Evolutionary conservation across 2,888 invertebrate genomes (phyloP).

Genomic region (Cephus nigrinus): DNA sequence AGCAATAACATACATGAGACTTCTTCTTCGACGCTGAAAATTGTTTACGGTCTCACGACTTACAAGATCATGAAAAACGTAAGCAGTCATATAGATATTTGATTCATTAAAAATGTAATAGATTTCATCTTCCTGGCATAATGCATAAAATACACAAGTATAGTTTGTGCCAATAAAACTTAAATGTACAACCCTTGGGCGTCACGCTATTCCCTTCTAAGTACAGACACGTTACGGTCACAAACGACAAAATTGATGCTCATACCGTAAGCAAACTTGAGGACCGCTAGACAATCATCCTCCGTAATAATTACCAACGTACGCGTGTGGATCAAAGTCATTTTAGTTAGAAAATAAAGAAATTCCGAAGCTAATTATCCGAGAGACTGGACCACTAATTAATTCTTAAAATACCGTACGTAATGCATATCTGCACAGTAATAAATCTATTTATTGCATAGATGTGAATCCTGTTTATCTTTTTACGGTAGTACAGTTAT

Average conservation of each 20-base stretch:
- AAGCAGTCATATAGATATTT: neutral
- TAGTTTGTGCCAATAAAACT: neutral
- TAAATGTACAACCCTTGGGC: neutral
- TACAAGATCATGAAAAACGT: neutral
- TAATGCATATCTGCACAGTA: neutral
- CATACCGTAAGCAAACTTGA: slow-evolving; percentile 61
- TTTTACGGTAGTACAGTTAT: neutral
- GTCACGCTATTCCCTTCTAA: slow-evolving; percentile 1
- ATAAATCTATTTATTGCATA: neutral
- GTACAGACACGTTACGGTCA: slow-evolving; percentile 55
- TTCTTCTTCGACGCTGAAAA: neutral
- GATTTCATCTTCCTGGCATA: neutral
- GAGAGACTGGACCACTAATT: neutral
- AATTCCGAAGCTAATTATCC: neutral
- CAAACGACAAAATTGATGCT: slow-evolving; percentile 58
- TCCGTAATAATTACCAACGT: slow-evolving; percentile 57
- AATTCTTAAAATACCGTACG: neutral
- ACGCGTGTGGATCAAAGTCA: slow-evolving; percentile 14
- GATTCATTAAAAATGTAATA: neutral
- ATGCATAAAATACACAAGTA: neutral
- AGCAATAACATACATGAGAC: neutral
- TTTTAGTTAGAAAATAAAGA: neutral
- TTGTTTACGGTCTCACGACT: neutral
- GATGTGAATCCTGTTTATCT: neutral
- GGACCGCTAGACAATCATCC: slow-evolving; percentile 63